Base-by-base conservation (phyloP, 2,113 vertebrate genomes). In the Phrynosoma blainvillii region DNA sequence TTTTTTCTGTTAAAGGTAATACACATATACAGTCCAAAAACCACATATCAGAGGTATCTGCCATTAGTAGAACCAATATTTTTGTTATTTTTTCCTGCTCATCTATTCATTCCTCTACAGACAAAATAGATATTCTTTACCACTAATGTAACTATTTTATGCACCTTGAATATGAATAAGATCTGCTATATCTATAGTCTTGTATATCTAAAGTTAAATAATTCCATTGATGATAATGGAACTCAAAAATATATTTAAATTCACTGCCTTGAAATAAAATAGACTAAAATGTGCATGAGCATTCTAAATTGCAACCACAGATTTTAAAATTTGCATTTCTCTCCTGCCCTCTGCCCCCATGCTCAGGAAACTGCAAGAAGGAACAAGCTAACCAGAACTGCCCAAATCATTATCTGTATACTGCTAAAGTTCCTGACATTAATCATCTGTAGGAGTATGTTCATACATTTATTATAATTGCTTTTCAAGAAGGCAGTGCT, bases 1-100 rank as follows among this genome's bases (percentile, higher is more conserved):
- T 89, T 94, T 84, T 83, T 9, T 54, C 59, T 85, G 85, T 30
- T 75, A 88, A 92, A 89, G 84, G 79, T 62, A 91, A 87, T 7
- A 91, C 77, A 80, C 5, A 73, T 85, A 62, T 14, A 62, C 14
- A 89, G 85, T 32, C 40, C 59, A 68, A 85, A 62, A 56, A 21
- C 75, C 89, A 78, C 54, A 79, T 83, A 76, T 12, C 70, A 90
- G 32, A 89, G 89, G 23, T 5, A 0, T 62, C 25, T 68, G n/a
- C 81, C 36, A 88, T 59, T 13, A 77, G 47, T 30, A 87, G 20
- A 85, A 18, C 42, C 89, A 70, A 74, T 4, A 4, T 76, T 91
- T 71, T 88, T 93, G 86, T 92, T 59, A 66, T 89, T 89, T 81
- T 27, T 87, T 79, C 90, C 90, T 91, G 90, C 62, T 95, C 1